Conservation (phyloP, 2,113 vertebrate genomes). For the Corythoichthys haematopterus region DNA sequence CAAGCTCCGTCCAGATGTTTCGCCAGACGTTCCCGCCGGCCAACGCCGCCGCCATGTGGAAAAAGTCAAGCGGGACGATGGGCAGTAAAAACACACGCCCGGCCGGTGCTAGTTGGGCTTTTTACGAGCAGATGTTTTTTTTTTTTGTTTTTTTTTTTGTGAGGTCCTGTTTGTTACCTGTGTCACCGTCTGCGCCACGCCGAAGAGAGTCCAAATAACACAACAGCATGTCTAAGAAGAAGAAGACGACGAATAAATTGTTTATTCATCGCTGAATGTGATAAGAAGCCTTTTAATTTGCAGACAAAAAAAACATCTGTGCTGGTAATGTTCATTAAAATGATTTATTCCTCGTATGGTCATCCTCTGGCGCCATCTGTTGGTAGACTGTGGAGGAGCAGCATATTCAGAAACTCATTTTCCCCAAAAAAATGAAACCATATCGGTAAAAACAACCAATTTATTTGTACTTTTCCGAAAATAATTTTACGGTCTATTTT, state of each 20-base stretch:
- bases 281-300: not conserved
- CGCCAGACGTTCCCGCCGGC: conserved; percentile 26
- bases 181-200: conserved; percentile 14
- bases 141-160: not conserved
- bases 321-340: not conserved
- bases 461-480: no score
- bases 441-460: no score
- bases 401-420: no score
- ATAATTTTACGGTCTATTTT: no score
- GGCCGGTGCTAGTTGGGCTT: conserved; percentile 52
- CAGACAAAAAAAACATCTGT: not conserved
- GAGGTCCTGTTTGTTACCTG: conserved; percentile 14
- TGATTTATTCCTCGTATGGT: not conserved
- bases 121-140: conserved; percentile 59
- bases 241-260: not conserved
- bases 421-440: no score
- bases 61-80: conserved; percentile 58
- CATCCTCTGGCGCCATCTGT: conserved; percentile 36
- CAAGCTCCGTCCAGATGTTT: conserved; percentile 6
- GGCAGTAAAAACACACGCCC: conserved; percentile 50
- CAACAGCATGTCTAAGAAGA: not conserved
- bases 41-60: conserved; percentile 50
- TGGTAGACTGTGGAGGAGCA: conserved; percentile 14
- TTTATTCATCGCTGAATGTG: not conserved
- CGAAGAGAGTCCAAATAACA: not conserved